A percentile compares a stretch with the other conserved stretches of the same genome.
Evolutionary conservation across 2,888 invertebrate species (phyloP).

Genomic region (Lomographa bimaculata): DNA sequence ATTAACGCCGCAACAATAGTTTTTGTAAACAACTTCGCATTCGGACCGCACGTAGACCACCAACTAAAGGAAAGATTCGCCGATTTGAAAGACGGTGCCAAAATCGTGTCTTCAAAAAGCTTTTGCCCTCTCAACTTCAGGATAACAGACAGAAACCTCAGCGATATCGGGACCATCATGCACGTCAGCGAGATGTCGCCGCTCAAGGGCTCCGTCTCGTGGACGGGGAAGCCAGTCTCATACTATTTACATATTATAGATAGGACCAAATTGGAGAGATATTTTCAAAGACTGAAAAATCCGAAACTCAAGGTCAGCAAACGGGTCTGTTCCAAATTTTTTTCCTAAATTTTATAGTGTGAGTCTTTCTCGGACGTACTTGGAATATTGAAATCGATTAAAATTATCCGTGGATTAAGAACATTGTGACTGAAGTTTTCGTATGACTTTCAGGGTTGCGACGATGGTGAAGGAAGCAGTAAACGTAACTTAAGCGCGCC

Average conservation of each 20-base stretch:
- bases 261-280: constrained; percentile 97
- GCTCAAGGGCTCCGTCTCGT: constrained; percentile 97
- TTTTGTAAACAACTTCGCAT: constrained; percentile 99
- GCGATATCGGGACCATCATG: constrained; percentile 99
- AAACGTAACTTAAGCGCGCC: constrained; percentile 75
- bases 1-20: constrained; percentile 97
- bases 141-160: constrained; percentile 98
- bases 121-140: constrained; percentile 99
- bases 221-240: constrained; percentile 99
- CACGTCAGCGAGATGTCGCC: constrained; percentile 98
- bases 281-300: constrained; percentile 97
- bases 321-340: constrained; percentile 79
- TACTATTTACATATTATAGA: constrained; percentile 99
- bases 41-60: constrained; percentile 98
- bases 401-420: neutral
- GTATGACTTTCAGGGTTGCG: constrained; percentile 50
- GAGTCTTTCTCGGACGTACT: constrained; percentile 9
- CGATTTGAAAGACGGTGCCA: constrained; percentile 96
- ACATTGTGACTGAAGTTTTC: neutral
- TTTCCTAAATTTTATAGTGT: constrained; percentile 18
- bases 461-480: constrained; percentile 65
- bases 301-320: constrained; percentile 89
- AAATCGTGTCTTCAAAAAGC: constrained; percentile 99
- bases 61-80: constrained; percentile 98
- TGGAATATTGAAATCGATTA: constrained; percentile 14